Conservation (phyloP, 1,140 invertebrate species). For the Platorchestia sp. region DNA sequence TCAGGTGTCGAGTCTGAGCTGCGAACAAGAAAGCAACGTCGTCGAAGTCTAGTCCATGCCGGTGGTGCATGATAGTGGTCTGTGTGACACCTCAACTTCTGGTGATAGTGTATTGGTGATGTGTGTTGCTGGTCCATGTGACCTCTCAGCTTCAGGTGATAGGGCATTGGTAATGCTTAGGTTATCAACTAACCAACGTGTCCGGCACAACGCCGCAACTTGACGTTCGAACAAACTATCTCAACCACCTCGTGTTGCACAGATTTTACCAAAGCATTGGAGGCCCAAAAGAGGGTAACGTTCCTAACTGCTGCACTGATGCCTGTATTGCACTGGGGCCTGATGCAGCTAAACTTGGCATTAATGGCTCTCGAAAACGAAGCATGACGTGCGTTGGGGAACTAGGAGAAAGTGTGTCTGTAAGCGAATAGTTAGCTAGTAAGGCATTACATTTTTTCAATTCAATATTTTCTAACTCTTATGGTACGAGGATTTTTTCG, state of each 20-base stretch:
- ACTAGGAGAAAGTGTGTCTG: too few relatives aligned
- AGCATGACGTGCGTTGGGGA: too few relatives aligned
- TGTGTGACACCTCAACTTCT: not conserved
- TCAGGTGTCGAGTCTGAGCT: not conserved
- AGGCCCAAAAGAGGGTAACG: not conserved
- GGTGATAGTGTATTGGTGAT: not conserved
- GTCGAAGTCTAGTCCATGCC: not conserved
- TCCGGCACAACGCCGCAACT: too few relatives aligned
- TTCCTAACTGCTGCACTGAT: too few relatives aligned
- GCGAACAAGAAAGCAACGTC: not conserved
- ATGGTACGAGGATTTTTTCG: not conserved
- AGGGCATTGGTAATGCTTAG: too few relatives aligned
- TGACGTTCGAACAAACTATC: not conserved
- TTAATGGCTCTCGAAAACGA: too few relatives aligned
- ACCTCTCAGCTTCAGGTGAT: not conserved
- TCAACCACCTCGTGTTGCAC: not conserved
- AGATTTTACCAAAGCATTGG: not conserved
- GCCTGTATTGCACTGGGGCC: too few relatives aligned
- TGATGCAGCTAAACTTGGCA: too few relatives aligned
- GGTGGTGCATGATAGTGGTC: not conserved
- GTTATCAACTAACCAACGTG: too few relatives aligned
- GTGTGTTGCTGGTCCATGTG: not conserved
- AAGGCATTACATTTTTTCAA: not conserved
- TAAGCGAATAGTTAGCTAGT: not conserved
- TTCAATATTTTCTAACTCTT: not conserved